phyloP scores from a whole-genome alignment of 2,113 vertebrate genomes.

The Phocoena sinus region DNA sequence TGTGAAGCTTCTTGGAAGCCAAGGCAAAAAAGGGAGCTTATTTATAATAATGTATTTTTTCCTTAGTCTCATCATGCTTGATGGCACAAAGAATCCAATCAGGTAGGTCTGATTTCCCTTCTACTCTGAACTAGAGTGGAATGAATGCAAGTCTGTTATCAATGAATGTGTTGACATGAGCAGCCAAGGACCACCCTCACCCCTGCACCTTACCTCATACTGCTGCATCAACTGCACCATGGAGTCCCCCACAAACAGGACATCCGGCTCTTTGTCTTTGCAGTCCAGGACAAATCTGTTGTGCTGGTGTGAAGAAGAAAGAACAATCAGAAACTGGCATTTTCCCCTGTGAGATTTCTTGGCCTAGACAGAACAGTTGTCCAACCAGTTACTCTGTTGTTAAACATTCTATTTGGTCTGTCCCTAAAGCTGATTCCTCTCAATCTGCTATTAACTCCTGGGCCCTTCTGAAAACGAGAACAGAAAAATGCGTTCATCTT shows the following conservation, averaged over 20 bases:
- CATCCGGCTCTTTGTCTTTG: slow-evolving; percentile 89
- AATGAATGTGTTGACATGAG: accelerated
- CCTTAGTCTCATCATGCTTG: neutral
- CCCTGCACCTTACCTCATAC: slow-evolving; percentile 84
- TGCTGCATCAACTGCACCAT: slow-evolving; percentile 97
- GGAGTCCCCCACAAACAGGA: slow-evolving; percentile 96
- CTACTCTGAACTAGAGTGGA: neutral
- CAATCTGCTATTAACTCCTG: neutral
- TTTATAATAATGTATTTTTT: neutral
- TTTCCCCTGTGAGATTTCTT: neutral
- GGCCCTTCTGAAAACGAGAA: neutral
- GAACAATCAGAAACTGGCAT: neutral
- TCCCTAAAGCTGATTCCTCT: neutral
- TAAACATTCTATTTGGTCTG: neutral
- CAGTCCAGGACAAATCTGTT: slow-evolving; percentile 87
- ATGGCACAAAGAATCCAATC: neutral
- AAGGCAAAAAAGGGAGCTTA: neutral
- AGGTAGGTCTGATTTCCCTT: neutral
- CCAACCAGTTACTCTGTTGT: neutral
- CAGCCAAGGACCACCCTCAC: accelerated
- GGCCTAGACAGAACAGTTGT: neutral
- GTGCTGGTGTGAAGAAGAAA: slow-evolving; percentile 78
- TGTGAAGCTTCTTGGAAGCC: neutral
- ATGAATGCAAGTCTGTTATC: neutral
- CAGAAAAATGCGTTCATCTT: neutral